phyloP scores from a whole-genome alignment of 2,888 invertebrate species.

The Willowsia nigromaculata region DNA sequence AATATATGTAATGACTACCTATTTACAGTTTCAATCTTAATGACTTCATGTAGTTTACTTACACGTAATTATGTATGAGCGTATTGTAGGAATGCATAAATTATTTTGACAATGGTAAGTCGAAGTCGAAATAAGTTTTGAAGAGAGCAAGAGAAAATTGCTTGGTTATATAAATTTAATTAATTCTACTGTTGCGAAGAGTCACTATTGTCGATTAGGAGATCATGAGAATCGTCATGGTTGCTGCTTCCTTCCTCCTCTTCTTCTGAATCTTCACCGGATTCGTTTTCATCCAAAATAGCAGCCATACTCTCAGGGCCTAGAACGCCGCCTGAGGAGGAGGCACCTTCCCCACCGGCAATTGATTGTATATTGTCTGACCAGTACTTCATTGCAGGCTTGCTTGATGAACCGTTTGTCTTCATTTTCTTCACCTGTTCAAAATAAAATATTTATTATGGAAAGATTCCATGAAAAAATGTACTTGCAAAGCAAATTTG shows the following conservation, averaged over 20 bases:
- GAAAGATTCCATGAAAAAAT: background rate
- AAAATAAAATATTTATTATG: too few relatives aligned
- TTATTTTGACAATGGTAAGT: too few relatives aligned
- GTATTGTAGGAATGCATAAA: too few relatives aligned
- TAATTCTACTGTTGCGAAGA: constrained; percentile 77
- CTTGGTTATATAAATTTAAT: background rate
- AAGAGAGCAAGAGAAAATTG: background rate
- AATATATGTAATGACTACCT: background rate
- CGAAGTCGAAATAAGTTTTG: too few relatives aligned
- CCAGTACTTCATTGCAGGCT: constrained; percentile 87
- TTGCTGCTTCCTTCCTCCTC: constrained; percentile 79
- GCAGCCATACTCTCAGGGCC: constrained; percentile 13
- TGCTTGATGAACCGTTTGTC: constrained; percentile 80
- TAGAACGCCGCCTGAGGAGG: constrained; percentile 23
- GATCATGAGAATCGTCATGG: constrained; percentile 77
- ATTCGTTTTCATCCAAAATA: constrained; percentile 50
- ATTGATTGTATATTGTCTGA: constrained; percentile 83
- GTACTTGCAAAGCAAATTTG: background rate
- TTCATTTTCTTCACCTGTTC: constrained; percentile 81
- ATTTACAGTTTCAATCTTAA: background rate
- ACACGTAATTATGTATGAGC: too few relatives aligned
- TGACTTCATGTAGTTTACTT: too few relatives aligned
- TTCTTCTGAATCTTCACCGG: constrained; percentile 76
- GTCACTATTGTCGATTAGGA: constrained; percentile 79
- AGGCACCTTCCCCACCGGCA: constrained; percentile 27